Evolutionary conservation across 2,797 vertebrate genomes (phyloP), one percentile per base, ranked within the genome.

Genomic region (Brotogeris chrysoptera): DNA sequence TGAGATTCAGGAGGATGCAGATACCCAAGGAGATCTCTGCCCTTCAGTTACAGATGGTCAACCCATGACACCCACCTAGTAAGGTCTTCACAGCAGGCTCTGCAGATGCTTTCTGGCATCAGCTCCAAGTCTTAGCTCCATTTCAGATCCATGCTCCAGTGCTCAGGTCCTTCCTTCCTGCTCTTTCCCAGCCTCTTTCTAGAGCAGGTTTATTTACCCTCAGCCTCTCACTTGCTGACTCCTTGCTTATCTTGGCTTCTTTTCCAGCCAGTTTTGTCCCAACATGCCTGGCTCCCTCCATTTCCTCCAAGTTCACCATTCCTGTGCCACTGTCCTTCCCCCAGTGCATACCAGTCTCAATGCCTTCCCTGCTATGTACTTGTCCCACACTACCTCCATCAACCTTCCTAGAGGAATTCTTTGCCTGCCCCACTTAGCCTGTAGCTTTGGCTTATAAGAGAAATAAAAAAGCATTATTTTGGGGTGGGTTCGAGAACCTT

Each of bases 271-370:
- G 14, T 52, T 61, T 68, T 46, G 7, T 32, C 47, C 38, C 16
- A 39, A 6, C 1, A 2, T 11, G 23, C 32, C 52, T 50, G 17
- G 9, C 19, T 79, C 8, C 15, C 24, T 81, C 9, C 2, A 0
- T 36, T 70, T 52, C n/a, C 49, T 57, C 30, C 13, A 77, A 16
- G 9, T 28, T 77, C 49, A 24, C 2, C 4, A 0, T 30, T 80
- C 19, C 46, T 30, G 11, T 24, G 7, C 18, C 23, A 18, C 1
- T 50, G 21, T 69, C 43, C 11, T 72, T 44, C 3, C 13, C 6
- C 20, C 5, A 4, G 10, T 16, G 5, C 13, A n/a, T 25, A 41
- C 24, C 47, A 43, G 6, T 13, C 64, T 44, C 32, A 9, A 21
- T 34, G 24, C 23, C 50, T 72, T 57, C 53, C 27, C 20, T 36